Base-by-base conservation (phyloP, 2,888 invertebrate genomes). In the Thera obeliscata region DNA sequence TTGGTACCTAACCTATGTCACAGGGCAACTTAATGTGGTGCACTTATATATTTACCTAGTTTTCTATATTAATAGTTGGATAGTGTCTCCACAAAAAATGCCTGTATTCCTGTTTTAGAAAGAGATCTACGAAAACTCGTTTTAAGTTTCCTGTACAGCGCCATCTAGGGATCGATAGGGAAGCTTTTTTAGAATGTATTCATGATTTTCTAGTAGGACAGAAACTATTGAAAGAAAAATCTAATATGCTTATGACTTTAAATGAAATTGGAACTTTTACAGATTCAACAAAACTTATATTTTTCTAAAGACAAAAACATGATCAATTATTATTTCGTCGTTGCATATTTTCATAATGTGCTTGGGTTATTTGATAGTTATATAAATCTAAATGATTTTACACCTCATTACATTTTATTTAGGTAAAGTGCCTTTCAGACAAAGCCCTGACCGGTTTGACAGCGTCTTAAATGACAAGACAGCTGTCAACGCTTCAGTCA, bases 341-440 rank as follows among this genome's bases (percentile, higher is more conserved):
- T 55, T 43, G 46, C 46, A 62, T 56, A 60, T 64, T 64, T 68
- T 54, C 67, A 68, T 67, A 67, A 67, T 63, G 64, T 68, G 64
- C n/a, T 57, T 54, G 52, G 64, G 33, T 56, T 56, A 56, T 61
- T 62, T 61, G 57, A 65, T 62, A 64, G 50, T 56, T 55, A 52
- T 56, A 52, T 49, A 64, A 68, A 50, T 58, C 58, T 65, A 58
- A 58, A 69, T 69, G 69, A 69, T 69, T 68, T 58, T 59, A 69
- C 56, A 68, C 60, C 60, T 68, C 61, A 69, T 67, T 54, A 60
- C 41, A 56, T 52, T 58, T 57, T 36, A 55, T 9, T 22, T 65
- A 61, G 57, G 64, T 64, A 48, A 64, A 58, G 56, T 43, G 8
- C 41, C 33, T 56, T 56, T 56, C 65, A n/a, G 8, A 46, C 61